Conservation (phyloP, 2,113 vertebrate species). For the Haliaeetus leucogaster region DNA sequence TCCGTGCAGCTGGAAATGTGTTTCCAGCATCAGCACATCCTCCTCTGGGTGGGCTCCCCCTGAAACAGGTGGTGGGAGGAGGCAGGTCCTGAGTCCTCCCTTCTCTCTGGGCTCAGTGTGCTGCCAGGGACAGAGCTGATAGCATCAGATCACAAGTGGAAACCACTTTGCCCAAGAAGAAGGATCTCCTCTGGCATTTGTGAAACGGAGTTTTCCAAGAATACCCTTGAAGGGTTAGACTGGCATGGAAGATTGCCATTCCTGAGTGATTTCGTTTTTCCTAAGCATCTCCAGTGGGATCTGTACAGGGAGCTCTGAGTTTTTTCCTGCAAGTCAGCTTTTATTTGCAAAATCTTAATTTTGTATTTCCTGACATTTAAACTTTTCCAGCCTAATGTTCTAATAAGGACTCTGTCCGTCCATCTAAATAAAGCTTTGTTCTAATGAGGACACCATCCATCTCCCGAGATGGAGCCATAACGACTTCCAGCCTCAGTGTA, state of each 20-base stretch:
- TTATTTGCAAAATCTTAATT: slow-evolving; percentile 55
- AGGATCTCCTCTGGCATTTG: not conserved
- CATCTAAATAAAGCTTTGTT: slow-evolving; percentile 32
- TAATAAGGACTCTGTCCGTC: slow-evolving; percentile 47
- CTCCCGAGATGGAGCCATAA: slow-evolving; percentile 2
- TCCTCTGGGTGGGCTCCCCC: not conserved
- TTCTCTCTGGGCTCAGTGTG: not conserved
- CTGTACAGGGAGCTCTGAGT: not conserved
- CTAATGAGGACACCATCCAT: slow-evolving; percentile 57
- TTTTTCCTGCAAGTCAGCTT: slow-evolving; percentile 16
- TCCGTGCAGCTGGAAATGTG: not conserved
- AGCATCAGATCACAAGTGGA: not conserved
- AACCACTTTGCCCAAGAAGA: not conserved
- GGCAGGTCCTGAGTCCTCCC: not conserved
- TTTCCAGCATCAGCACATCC: not conserved
- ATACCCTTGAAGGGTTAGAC: not conserved
- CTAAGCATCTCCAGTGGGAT: not conserved
- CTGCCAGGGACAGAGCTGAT: not conserved
- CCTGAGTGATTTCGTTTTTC: not conserved
- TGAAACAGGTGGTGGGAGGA: not conserved
- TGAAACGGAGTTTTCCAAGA: not conserved
- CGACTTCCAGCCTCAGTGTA: slow-evolving; percentile 16
- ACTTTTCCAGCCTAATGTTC: slow-evolving; percentile 48
- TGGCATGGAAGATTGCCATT: not conserved
- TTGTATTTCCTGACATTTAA: slow-evolving; percentile 50